Evolutionary conservation across 2,888 invertebrate genomes (phyloP).

Genomic region (Nycteola revayana): DNA sequence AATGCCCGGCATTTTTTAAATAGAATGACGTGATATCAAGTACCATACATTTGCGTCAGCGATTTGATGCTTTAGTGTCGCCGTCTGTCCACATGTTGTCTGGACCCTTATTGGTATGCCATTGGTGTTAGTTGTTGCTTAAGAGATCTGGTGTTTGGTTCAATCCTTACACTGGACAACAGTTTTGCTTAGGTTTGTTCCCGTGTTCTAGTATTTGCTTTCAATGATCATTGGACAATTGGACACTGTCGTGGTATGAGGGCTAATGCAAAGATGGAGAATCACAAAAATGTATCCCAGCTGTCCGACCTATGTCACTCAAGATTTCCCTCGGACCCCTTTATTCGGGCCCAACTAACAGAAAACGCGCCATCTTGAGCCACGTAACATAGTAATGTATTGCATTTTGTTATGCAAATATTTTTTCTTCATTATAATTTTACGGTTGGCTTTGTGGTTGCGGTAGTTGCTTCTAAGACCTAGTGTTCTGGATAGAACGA

Average conservation of each 20-base stretch:
- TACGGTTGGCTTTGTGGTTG: slow-evolving; percentile 10
- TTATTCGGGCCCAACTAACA: slow-evolving; percentile 49
- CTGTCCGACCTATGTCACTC: slow-evolving; percentile 64
- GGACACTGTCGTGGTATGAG: slow-evolving; percentile 33
- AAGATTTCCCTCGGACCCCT: slow-evolving; percentile 48
- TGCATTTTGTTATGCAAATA: slow-evolving; percentile 31
- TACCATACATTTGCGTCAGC: too few species aligned
- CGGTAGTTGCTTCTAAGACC: slow-evolving; percentile 8
- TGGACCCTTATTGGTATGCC: too few species aligned
- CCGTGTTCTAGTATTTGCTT: slow-evolving; percentile 29
- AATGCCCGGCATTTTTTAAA: too few species aligned
- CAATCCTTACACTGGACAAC: too few species aligned
- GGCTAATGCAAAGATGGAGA: slow-evolving; percentile 47
- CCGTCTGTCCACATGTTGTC: too few species aligned
- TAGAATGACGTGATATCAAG: too few species aligned
- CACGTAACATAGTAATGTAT: slow-evolving; percentile 33
- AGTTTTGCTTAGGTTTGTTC: too few species aligned
- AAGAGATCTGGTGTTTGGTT: too few species aligned
- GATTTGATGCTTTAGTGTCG: too few species aligned
- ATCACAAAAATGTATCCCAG: slow-evolving; percentile 61
- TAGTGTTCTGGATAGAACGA: too few species aligned
- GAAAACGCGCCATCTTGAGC: slow-evolving; percentile 47
- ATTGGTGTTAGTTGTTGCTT: too few species aligned
- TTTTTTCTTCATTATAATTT: slow-evolving; percentile 25
- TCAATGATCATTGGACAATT: slow-evolving; percentile 27